Conservation (phyloP, 1,140 invertebrate genomes). For the Andrena cerasifolii region DNA sequence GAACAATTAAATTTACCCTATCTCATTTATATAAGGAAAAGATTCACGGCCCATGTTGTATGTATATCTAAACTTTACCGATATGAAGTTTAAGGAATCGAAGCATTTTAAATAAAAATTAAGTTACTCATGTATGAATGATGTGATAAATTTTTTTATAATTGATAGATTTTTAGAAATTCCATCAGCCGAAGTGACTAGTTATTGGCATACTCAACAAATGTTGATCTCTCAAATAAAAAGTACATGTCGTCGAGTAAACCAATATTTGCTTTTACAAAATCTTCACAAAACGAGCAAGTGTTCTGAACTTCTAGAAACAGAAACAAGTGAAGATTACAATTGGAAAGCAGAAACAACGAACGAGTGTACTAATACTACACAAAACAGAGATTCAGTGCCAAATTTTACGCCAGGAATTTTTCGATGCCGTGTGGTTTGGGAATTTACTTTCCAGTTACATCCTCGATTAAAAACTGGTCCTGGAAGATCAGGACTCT, state of each 20-base stretch:
- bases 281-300: conserved; percentile 88
- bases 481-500: conserved; percentile 84
- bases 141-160: conserved; percentile 44
- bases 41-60: too few species aligned
- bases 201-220: conserved; percentile 83
- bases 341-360: conserved; percentile 67
- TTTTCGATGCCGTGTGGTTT: conserved; percentile 89
- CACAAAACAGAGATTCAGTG: conserved; percentile 57
- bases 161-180: conserved; percentile 83
- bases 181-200: conserved; percentile 81
- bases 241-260: conserved; percentile 86
- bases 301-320: conserved; percentile 88
- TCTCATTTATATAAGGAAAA: too few species aligned
- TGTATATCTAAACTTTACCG: background rate
- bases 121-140: background rate
- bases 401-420: conserved; percentile 83
- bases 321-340: conserved; percentile 85
- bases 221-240: conserved; percentile 84
- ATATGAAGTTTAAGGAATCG: background rate
- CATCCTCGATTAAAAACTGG: conserved; percentile 89
- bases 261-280: conserved; percentile 88
- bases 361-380: conserved; percentile 42
- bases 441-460: conserved; percentile 87
- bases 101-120: background rate
- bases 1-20: too few species aligned